phyloP scores from a whole-genome alignment of 2,888 invertebrate species.

The Chromoteleia sp. region DNA sequence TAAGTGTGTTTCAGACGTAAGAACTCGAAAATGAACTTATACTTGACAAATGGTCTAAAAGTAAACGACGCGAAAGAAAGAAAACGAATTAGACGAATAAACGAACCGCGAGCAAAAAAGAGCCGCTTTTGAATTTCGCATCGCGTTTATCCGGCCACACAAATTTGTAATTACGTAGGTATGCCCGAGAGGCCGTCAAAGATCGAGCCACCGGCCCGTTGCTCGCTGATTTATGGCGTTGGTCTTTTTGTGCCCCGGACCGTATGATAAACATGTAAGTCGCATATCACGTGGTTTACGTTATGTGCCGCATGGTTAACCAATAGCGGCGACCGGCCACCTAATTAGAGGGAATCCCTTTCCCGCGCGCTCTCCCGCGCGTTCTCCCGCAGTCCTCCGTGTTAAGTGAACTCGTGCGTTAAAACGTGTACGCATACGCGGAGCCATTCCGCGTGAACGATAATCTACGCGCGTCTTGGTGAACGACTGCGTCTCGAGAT shows the following conservation, averaged over 20 bases:
- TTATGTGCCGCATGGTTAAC: constrained; percentile 74
- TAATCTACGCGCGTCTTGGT: constrained; percentile 26
- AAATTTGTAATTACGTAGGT: constrained; percentile 2
- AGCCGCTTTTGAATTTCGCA: constrained; percentile 18
- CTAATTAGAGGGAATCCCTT: constrained; percentile 79
- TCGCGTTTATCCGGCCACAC: constrained; percentile 25
- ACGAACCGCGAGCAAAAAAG: not conserved
- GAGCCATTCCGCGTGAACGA: constrained; percentile 43
- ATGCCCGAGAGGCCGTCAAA: constrained; percentile 31
- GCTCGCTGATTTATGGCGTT: constrained; percentile 79
- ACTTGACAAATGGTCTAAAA: no score
- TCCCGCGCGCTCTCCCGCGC: constrained; percentile 56
- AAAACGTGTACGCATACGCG: constrained; percentile 42
- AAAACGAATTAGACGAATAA: not conserved
- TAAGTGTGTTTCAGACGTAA: no score
- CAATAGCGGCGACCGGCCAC: constrained; percentile 77
- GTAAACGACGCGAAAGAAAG: no score
- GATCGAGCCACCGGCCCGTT: constrained; percentile 74
- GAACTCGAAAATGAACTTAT: no score
- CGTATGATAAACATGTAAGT: constrained; percentile 74
- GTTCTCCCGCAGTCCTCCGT: not conserved
- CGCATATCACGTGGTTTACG: constrained; percentile 75
- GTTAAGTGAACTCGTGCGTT: constrained; percentile 50
- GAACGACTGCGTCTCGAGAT: constrained; percentile 81
- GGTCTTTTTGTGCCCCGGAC: constrained; percentile 64